Base-by-base conservation (phyloP, 2,888 invertebrate genomes). In the Heliconius sara region DNA sequence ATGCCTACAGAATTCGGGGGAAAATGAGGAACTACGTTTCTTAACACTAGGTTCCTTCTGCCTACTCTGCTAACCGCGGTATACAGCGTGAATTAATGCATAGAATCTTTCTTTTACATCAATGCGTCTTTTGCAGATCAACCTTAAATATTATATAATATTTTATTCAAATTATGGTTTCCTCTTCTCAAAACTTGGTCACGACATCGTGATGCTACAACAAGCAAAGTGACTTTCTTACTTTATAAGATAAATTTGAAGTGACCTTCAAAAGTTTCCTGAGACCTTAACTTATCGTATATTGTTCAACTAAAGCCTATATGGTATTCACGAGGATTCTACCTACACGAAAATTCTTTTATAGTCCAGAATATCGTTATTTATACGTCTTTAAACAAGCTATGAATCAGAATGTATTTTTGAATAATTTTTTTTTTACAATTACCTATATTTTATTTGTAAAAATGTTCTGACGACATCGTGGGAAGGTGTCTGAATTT, bases 301-400 rank as follows among this genome's bases (percentile, higher is more conserved):
- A 73, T 79, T 81, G 77, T 81, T 79, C 66, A 76, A 77, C 60
- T 76, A 66, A 70, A 82, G 71, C 82, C 25, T 82, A 81, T 82
- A 82, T 81, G 82, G 82, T 65, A 67, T 70, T 78, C 66, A 22
- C 77, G 77, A 79, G 79, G 79, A 81, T 81, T 82, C 79, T 52
- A 19, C 82, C 82, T 81, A 82, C 82, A 78, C 82, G 66, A 76
- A 80, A 67, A 66, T 75, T 79, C 74, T 77, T 72, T 57, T 80
- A 73, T 78, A 77, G 73, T 76, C 19, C 79, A 70, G 73, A 76
- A 78, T 68, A 78, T 72, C 19, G 68, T 72, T 65, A 68, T 75
- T 79, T 77, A 70, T 72, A 52, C 22, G 43, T 57, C 60, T 76
- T 79, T 79, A 78, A 79, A 76, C 73, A 77, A 34, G 57, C 78